Evolutionary conservation across 2,797 vertebrate species (phyloP).

Genomic region (Chrysocyon brachyurus): DNA sequence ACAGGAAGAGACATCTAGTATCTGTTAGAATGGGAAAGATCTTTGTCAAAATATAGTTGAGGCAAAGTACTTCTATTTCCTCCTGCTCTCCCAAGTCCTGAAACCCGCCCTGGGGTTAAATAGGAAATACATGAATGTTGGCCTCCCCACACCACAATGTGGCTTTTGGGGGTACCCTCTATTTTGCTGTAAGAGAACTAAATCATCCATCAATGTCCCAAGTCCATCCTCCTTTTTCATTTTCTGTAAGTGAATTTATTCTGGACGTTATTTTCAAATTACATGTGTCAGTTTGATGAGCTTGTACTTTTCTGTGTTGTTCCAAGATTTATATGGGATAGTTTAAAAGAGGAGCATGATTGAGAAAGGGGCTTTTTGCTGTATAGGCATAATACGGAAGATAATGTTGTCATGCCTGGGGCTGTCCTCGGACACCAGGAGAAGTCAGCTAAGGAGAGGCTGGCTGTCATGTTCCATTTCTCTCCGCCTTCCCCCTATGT

Average conservation of each 20-base stretch:
- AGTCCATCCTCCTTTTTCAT: not conserved
- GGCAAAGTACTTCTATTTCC: not conserved
- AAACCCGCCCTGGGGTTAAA: not conserved
- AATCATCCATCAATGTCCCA: slow-evolving; percentile 61
- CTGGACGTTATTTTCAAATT: slow-evolving; percentile 75
- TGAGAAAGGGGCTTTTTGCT: slow-evolving; percentile 48
- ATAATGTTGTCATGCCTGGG: not conserved
- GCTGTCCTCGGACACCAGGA: slow-evolving; percentile 22
- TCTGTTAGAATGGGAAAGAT: not conserved
- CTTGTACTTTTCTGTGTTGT: slow-evolving; percentile 54
- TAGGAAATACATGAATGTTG: not conserved
- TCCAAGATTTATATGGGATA: slow-evolving; percentile 64
- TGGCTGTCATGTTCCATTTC: not conserved
- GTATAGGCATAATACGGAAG: not conserved
- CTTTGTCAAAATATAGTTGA: slow-evolving; percentile 22
- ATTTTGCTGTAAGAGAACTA: not conserved
- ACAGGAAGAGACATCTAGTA: not conserved
- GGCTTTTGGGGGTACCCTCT: not conserved
- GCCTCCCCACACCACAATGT: not conserved
- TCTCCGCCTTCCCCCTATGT: not conserved
- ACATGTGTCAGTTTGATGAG: slow-evolving; percentile 71
- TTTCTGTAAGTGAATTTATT: slow-evolving; percentile 69
- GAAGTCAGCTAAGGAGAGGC: not conserved
- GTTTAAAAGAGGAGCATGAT: not conserved
- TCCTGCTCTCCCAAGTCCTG: not conserved